phyloP scores from a whole-genome alignment of 2,797 vertebrate genomes.

The Sebastes glaucus region DNA sequence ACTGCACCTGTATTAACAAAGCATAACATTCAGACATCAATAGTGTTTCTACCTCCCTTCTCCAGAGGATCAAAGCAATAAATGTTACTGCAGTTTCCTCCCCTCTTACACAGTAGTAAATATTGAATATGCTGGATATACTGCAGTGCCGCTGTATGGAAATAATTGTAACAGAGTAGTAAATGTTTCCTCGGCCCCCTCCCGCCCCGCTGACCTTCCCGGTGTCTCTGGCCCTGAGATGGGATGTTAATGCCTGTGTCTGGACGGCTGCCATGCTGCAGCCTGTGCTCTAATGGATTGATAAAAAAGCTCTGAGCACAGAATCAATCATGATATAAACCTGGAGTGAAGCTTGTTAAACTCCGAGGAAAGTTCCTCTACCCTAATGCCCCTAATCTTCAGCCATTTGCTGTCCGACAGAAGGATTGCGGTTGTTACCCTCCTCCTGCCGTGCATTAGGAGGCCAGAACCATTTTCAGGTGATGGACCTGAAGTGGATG shows the following conservation, averaged over 20 bases:
- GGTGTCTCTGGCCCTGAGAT: conserved; percentile 69
- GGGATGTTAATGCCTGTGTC: conserved; percentile 73
- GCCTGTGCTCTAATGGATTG: conserved; percentile 75
- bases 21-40: neutral
- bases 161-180: conserved; percentile 56
- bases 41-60: neutral
- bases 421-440: conserved; percentile 54
- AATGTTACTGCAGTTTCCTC: conserved; percentile 3
- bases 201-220: conserved; percentile 68
- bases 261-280: conserved; percentile 74
- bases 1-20: neutral
- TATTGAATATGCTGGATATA: conserved; percentile 37
- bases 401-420: conserved; percentile 72
- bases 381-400: conserved; percentile 80
- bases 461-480: conserved; percentile 30
- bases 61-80: conserved; percentile 7
- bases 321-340: conserved; percentile 80
- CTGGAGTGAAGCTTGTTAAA: conserved; percentile 77
- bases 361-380: conserved; percentile 72
- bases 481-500: conserved; percentile 35
- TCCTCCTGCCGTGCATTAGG: conserved; percentile 46
- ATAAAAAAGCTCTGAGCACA: conserved; percentile 76
- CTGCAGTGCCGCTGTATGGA: conserved; percentile 27
- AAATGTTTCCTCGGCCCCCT: conserved; percentile 61
- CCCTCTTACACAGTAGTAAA: conserved; percentile 31